These are phyloP conservation scores for Nezara viridula DNA, from an alignment of 2,888 invertebrate genomes.

Conservation along the genomic window DNA sequence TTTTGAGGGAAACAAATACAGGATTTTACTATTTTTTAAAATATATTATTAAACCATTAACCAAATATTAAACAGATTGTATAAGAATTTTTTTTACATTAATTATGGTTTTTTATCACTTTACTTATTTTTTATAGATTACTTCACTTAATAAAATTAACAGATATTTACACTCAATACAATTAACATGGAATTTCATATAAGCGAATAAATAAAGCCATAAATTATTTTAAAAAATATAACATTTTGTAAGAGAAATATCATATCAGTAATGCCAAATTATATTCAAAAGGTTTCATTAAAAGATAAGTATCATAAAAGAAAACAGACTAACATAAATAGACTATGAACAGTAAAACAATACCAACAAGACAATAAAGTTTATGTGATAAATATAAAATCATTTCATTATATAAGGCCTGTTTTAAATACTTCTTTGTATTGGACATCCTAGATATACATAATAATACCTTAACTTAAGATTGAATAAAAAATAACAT, in stretches of 20 bases:
- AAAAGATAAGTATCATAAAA: background rate
- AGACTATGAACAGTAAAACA: conserved; percentile 12
- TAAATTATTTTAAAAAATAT: background rate
- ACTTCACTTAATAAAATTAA: background rate
- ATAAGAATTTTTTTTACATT: background rate
- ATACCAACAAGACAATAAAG: background rate
- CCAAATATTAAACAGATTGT: background rate
- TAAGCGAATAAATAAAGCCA: background rate
- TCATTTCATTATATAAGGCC: background rate
- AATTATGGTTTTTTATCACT: background rate
- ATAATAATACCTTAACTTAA: background rate
- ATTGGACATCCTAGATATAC: background rate
- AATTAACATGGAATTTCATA: background rate
- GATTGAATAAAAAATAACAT: background rate
- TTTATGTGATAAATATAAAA: conserved; percentile 8
- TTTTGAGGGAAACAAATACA: background rate
- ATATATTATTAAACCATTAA: background rate
- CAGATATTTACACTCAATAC: background rate
- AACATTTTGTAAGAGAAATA: background rate
- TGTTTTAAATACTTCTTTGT: background rate
- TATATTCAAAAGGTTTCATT: background rate
- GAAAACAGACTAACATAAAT: background rate
- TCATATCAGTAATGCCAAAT: background rate
- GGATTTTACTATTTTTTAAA: background rate
- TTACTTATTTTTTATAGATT: background rate